phyloP scores from a whole-genome alignment of 2,113 vertebrate genomes.

The Tragelaphus strepsiceros region DNA sequence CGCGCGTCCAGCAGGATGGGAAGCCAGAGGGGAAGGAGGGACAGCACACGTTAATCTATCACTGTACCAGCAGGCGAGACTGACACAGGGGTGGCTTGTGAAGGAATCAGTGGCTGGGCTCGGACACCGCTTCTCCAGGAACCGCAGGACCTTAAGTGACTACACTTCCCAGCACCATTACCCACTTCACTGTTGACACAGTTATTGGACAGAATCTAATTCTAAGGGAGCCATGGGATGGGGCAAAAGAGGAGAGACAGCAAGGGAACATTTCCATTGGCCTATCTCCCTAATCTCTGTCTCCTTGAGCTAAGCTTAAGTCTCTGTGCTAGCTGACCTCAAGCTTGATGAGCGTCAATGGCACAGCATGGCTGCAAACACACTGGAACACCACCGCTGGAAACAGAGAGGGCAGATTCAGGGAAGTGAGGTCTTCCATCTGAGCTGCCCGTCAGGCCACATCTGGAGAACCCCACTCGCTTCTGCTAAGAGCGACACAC shows the following conservation, averaged over 20 bases:
- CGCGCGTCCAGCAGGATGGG: not conserved
- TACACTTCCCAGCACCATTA: constrained; percentile 20
- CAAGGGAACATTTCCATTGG: not conserved
- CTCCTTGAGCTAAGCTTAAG: constrained; percentile 10
- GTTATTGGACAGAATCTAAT: not conserved
- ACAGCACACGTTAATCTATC: constrained; percentile 43
- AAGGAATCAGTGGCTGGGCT: not conserved
- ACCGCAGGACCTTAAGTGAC: not conserved
- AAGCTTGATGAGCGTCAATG: not conserved
- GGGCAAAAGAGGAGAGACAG: not conserved
- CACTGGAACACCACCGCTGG: not conserved
- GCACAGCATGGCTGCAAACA: not conserved
- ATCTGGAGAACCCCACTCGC: not conserved
- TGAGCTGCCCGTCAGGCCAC: not conserved
- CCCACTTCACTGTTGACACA: not conserved
- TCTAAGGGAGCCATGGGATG: not conserved
- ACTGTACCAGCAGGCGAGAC: constrained; percentile 50
- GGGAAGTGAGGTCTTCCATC: not conserved
- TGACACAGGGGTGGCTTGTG: not conserved
- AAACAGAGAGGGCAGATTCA: constrained; percentile 2
- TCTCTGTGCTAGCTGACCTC: not conserved
- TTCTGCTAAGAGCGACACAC: not conserved
- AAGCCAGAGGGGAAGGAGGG: constrained; percentile 12
- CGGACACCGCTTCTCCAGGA: not conserved
- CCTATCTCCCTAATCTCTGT: not conserved